Base-by-base conservation (phyloP, 2,797 vertebrate species). In the Fistularia commersonii region DNA sequence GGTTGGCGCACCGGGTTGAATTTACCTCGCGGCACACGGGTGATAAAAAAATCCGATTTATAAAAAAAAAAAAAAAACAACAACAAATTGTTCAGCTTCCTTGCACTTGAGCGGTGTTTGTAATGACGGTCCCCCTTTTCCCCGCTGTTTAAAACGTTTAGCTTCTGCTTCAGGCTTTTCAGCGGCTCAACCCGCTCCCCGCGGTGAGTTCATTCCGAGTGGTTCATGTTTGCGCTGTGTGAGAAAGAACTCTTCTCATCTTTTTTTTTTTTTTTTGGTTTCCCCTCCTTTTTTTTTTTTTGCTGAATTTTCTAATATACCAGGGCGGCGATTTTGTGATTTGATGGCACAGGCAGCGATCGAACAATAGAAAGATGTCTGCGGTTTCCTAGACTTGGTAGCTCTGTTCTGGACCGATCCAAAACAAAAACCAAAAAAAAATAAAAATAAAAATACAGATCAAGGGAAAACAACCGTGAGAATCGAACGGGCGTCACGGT, bases 401-500 rank as follows among this genome's bases (percentile, higher is more conserved):
- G n/a, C n/a, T 15, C 33, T 34, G 8, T 6, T 15, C 38, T 11
- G 6, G 34, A 23, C 34, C 36, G 45, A 36, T 48, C 34, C 8
- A 36, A 48, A 36, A 34, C 33, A 45, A 32, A 46, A 33, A 46
- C 31, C 11, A 45, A 10, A 3, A 10, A 23, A 31, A 32, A 7
- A 11, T 1, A n/a, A 33, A 31, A 11, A 32, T 11, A 11, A 45
- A 7, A 45, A n/a, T n/a, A n/a, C n/a, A n/a, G n/a, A n/a, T n/a
- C n/a, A 34, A 48, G 31, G 39, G 44, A 47, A 53, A 37, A 11
- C 45, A 36, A 47, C 34, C 51, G n/a, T 8, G 41, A 48, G 51
- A 57, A n/a, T n/a, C 65, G 59, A 61, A 34, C 34, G 55, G 43
- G 52, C 57, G 48, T 63, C 36, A 57, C 8, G 56, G 77, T 81